phyloP scores from a whole-genome alignment of 2,888 invertebrate species.

The Anarsia innoxiella region DNA sequence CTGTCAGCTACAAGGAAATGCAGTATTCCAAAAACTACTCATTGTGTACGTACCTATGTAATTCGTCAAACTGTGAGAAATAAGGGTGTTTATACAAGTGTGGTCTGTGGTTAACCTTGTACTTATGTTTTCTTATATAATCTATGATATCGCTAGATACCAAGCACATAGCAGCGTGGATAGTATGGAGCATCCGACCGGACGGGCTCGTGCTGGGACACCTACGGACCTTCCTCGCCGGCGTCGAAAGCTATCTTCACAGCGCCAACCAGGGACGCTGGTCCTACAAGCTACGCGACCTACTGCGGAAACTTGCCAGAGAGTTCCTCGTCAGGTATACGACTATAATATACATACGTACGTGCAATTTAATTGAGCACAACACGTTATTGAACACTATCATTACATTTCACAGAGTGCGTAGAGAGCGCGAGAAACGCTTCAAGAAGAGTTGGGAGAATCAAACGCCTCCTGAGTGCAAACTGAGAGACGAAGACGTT shows the following conservation, averaged over 20 bases:
- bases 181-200: constrained; percentile 78
- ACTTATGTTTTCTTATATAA: too few species aligned
- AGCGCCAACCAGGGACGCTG: constrained; percentile 92
- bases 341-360: too few species aligned
- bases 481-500: constrained; percentile 86
- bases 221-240: constrained; percentile 85
- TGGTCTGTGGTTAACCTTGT: too few species aligned
- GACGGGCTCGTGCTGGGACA: constrained; percentile 81
- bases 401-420: constrained; percentile 63
- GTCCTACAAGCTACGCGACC: constrained; percentile 79
- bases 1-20: constrained; percentile 83
- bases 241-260: constrained; percentile 90
- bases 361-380: too few species aligned
- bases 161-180: constrained; percentile 74
- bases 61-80: too few species aligned
- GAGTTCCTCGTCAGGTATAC: constrained; percentile 78
- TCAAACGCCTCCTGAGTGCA: constrained; percentile 78
- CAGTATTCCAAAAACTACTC: constrained; percentile 72
- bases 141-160: constrained; percentile 45
- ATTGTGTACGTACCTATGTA: constrained; percentile 60
- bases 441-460: constrained; percentile 81
- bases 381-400: too few species aligned
- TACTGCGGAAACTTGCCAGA: constrained; percentile 80
- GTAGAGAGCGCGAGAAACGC: constrained; percentile 77
- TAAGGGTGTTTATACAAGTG: too few species aligned